Percentiles rank a stretch among this genome's conserved stretches.
Conservation (phyloP, 92 coral and sea anemone species). For the Palythoa grandiflora region DNA sequence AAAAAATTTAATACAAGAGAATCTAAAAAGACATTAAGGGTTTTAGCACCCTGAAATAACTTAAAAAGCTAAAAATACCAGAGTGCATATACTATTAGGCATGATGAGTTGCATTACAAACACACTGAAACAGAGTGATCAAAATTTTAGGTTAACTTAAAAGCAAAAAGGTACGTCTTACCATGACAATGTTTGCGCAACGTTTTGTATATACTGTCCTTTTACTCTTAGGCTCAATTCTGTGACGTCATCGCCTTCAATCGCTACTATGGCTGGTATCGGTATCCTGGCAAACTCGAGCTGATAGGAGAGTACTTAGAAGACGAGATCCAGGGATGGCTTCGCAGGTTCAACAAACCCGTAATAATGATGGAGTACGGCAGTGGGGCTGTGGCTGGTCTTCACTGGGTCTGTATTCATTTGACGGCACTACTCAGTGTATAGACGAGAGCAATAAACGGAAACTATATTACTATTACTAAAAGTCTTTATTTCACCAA, state of each 20-base stretch:
- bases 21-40: no score
- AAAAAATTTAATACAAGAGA: no score
- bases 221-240: slow-evolving; percentile 66
- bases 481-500: no score
- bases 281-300: slow-evolving; percentile 76
- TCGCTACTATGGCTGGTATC: slow-evolving; percentile 92
- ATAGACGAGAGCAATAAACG: neutral
- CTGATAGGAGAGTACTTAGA: slow-evolving; percentile 70
- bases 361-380: slow-evolving; percentile 92
- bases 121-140: no score
- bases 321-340: slow-evolving; percentile 81
- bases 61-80: no score
- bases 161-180: no score
- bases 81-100: no score
- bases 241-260: slow-evolving; percentile 86
- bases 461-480: no score
- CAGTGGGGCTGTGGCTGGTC: slow-evolving; percentile 85
- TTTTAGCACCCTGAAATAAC: no score
- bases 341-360: slow-evolving; percentile 72
- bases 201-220: neutral
- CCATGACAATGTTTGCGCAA: neutral
- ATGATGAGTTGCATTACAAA: no score
- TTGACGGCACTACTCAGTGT: neutral
- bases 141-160: no score
- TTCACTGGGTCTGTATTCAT: slow-evolving; percentile 73